Evolutionary conservation across 2,888 invertebrate species (phyloP).

Genomic region (Chironomus riparius): DNA sequence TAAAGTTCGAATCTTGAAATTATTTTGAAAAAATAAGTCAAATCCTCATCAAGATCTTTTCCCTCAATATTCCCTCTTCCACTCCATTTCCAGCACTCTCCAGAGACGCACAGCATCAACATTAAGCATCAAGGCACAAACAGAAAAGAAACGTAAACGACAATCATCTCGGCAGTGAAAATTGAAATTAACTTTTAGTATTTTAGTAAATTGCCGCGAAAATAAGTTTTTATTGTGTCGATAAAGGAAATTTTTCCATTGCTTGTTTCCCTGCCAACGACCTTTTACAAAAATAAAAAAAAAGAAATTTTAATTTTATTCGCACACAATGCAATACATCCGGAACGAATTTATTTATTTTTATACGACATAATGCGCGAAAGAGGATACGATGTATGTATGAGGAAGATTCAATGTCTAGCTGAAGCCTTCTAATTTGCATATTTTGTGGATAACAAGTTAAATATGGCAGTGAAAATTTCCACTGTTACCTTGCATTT

Average conservation of each 20-base stretch:
- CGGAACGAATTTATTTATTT: background rate
- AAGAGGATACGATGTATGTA: too few relatives aligned
- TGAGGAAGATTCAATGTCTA: background rate
- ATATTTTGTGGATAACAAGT: slow-evolving; percentile 5
- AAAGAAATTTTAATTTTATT: background rate
- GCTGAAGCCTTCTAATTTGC: slow-evolving; percentile 16
- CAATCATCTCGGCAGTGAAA: background rate
- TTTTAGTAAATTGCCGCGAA: background rate
- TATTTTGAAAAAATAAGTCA: too few relatives aligned
- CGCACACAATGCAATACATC: background rate
- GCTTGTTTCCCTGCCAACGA: background rate
- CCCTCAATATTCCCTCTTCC: too few relatives aligned
- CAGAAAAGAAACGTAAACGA: too few relatives aligned
- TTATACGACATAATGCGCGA: background rate
- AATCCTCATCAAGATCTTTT: too few relatives aligned
- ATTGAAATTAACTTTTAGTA: background rate
- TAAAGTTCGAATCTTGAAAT: too few relatives aligned
- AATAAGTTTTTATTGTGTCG: background rate
- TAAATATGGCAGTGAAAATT: too few relatives aligned
- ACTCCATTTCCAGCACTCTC: background rate
- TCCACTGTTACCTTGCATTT: too few relatives aligned
- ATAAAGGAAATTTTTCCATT: background rate
- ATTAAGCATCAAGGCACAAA: too few relatives aligned
- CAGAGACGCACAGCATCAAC: background rate
- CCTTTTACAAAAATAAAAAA: background rate